phyloP scores from a whole-genome alignment of 1,140 invertebrate genomes.

The Anoplolepis gracilipes region DNA sequence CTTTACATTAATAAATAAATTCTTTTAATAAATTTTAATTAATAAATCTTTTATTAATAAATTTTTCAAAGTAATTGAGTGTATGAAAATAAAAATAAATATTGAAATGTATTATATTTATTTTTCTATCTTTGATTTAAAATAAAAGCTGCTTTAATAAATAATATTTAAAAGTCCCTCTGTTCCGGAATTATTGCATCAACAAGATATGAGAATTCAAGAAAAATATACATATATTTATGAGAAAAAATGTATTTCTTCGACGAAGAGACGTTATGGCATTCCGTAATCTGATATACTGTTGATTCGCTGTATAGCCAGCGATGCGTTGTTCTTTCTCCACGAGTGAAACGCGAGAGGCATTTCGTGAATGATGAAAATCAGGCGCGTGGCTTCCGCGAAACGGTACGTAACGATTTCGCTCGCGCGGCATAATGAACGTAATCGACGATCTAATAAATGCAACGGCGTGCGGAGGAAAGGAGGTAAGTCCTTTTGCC shows the following conservation, averaged over 20 bases:
- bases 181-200: not conserved
- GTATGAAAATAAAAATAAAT: no score
- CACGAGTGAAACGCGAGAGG: conserved; percentile 27
- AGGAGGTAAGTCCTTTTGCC: conserved; percentile 44
- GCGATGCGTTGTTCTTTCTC: conserved; percentile 25
- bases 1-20: no score
- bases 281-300: not conserved
- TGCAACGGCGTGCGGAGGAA: conserved; percentile 56
- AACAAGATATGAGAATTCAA: not conserved
- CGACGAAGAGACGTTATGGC: not conserved
- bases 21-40: no score
- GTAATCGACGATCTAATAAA: conserved; percentile 75
- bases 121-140: no score
- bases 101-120: no score
- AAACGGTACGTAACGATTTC: conserved; percentile 58
- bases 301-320: not conserved
- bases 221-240: not conserved
- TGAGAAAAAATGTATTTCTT: not conserved
- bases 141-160: no score
- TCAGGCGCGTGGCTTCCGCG: conserved; percentile 63
- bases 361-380: conserved; percentile 62
- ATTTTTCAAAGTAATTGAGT: no score
- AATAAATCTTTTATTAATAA: no score
- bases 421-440: conserved; percentile 65
- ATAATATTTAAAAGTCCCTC: no score